These are phyloP conservation scores for Equus przewalskii DNA, from an alignment of 2,113 vertebrate genomes.

Conservation along the genomic window DNA sequence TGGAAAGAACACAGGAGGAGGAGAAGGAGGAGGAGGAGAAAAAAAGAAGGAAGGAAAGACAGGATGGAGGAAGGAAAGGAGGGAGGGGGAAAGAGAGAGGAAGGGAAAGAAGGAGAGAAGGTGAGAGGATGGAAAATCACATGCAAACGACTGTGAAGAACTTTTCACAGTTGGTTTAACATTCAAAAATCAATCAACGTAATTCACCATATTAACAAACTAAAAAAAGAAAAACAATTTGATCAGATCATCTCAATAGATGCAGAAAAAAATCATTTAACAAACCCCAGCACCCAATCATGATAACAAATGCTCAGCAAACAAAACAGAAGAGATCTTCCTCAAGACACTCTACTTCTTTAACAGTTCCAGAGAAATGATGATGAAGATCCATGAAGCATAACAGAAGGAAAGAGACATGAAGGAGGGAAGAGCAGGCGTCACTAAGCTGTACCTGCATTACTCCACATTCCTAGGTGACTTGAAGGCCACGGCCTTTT, in stretches of 20 bases:
- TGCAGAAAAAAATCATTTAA: neutral
- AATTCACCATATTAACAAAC: constrained; percentile 23
- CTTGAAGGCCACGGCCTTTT: fast-evolving
- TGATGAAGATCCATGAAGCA: fast-evolving
- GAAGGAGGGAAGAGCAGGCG: neutral
- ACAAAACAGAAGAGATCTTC: neutral
- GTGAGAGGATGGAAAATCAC: neutral
- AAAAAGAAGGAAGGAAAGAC: neutral
- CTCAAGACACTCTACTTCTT: neutral
- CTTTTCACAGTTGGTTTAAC: neutral
- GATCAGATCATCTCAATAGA: neutral
- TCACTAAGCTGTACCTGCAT: neutral
- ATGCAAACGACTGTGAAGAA: neutral
- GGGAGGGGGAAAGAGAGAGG: fast-evolving
- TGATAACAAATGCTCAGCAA: neutral
- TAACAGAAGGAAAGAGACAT: neutral
- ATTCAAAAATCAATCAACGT: neutral
- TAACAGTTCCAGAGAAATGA: neutral
- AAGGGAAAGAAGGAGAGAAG: fast-evolving
- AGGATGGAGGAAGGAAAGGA: neutral
- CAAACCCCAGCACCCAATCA: neutral
- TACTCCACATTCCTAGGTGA: fast-evolving
- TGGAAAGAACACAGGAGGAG: neutral
- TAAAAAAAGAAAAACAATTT: neutral
- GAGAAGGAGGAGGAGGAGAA: neutral